Evolutionary conservation across 30 jellyfish, hydroid and myxozoan genomes (phyloP), one percentile per base, ranked within the genome.

Genomic region (Aurelia sp.): DNA sequence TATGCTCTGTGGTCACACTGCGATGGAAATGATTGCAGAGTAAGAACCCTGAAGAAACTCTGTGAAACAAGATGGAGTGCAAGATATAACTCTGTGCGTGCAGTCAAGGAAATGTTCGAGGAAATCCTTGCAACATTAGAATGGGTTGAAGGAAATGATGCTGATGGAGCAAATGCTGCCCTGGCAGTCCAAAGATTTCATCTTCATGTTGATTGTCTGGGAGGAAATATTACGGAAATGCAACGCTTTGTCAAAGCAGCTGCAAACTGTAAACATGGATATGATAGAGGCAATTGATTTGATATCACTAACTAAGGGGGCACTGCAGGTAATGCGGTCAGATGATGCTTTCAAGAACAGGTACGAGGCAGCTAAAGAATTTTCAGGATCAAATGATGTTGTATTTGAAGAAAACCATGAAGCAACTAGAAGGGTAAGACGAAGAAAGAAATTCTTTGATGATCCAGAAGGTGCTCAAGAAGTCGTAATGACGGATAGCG

Each of bases 41-140:
- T 62, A 62, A 27, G 72, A 27, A 62, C 72, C 15, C 38, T 27
- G 16, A 19, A 21, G 31, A 11, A 27, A 8, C 31, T 27, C 31
- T 62, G 38, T 11, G 72, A 27, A 8, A 62, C 72, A 19, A 62
- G 38, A 62, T 62, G 72, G 72, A 62, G 38, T 12, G 72, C 72
- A 19, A 62, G 72, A 62, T 62, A 62, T 13, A 62, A 11, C 15
- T 44, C 55, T 44, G 55, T 44, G 58, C 79, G 52, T 5, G 52
- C 68, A 17, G 84, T 72, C 27, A 4, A 72, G 50, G 66, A 72
- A 15, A 31, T 72, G 21, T 72, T 72, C 17, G 84, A 35, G 41
- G 84, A 72, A 31, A 21, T 72, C 68, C 73, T 72, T 47, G 84
- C 84, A 72, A 52, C 84, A 8, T 22, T 72, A 27, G 84, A 72